Evolutionary conservation across 2,888 invertebrate genomes (phyloP).

Genomic region (Aphrophora alni): DNA sequence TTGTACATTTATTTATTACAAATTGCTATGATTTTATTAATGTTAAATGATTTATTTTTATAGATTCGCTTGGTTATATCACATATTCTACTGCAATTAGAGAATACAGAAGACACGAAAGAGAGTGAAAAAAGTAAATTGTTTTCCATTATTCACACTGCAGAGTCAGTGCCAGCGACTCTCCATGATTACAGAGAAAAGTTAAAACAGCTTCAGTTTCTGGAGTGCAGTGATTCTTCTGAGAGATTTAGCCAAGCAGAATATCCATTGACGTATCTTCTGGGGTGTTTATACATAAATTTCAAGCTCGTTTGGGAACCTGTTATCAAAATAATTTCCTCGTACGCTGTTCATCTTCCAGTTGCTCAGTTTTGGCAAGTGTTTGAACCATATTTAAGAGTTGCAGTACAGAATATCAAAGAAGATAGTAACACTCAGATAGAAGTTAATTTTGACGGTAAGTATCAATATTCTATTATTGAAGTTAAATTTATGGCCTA

Average conservation of each 20-base stretch:
- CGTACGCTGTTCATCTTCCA: conserved; percentile 70
- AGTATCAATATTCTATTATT: too few relatives aligned
- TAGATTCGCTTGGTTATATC: conserved; percentile 73
- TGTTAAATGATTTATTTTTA: conserved; percentile 55
- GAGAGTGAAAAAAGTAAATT: conserved; percentile 8
- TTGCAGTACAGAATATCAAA: conserved; percentile 14
- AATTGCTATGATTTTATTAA: too few relatives aligned
- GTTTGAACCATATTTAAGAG: conserved; percentile 65
- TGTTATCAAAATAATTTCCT: conserved; percentile 73
- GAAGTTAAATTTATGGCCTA: too few relatives aligned
- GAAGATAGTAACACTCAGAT: not conserved
- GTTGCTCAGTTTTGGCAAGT: conserved; percentile 75
- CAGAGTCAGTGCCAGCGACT: conserved; percentile 73
- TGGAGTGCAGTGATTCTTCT: conserved; percentile 59
- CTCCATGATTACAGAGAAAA: conserved; percentile 83
- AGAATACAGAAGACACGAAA: conserved; percentile 58
- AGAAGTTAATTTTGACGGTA: conserved; percentile 18
- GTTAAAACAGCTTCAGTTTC: conserved; percentile 73
- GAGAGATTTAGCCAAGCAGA: conserved; percentile 47
- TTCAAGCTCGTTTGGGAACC: conserved; percentile 92
- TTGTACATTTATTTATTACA: too few relatives aligned
- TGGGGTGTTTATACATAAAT: conserved; percentile 84
- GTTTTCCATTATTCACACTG: conserved; percentile 71
- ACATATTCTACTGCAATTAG: conserved; percentile 75
- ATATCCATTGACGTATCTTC: conserved; percentile 76